phyloP scores from a whole-genome alignment of 2,797 vertebrate genomes.

The Molossus alvarezi region DNA sequence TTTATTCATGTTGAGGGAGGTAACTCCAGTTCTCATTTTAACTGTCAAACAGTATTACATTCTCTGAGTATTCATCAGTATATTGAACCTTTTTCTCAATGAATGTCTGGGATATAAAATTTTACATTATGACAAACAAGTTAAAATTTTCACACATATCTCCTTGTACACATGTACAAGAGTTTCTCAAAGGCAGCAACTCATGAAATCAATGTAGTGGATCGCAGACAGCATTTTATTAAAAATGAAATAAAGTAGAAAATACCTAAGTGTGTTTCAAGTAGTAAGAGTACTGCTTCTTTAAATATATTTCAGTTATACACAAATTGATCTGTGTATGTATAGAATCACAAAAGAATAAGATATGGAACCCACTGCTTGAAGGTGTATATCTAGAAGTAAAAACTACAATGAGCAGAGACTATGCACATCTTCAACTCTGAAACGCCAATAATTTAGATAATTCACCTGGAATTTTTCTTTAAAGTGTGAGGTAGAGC shows the following conservation, averaged over 20 bases:
- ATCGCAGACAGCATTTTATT: background rate
- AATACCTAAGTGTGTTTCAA: background rate
- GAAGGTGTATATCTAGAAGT: background rate
- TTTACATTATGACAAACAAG: background rate
- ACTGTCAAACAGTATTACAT: background rate
- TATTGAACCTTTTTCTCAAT: background rate
- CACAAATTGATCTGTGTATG: background rate
- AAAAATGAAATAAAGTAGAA: background rate
- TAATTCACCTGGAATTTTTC: background rate
- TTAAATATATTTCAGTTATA: background rate
- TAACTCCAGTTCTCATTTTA: background rate
- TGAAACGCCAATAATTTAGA: background rate
- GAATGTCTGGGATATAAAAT: background rate
- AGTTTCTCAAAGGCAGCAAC: slow-evolving; percentile 13
- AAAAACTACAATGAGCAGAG: background rate
- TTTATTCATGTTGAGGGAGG: background rate
- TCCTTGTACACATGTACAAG: background rate
- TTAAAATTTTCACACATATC: background rate
- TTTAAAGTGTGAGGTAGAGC: background rate
- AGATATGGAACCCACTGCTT: background rate
- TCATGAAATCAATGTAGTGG: background rate
- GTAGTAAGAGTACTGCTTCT: background rate
- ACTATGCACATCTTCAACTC: background rate
- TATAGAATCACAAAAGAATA: background rate
- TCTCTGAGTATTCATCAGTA: background rate